phyloP scores from a whole-genome alignment of 1,140 invertebrate species.

The Ceratosolen fusciceps region DNA sequence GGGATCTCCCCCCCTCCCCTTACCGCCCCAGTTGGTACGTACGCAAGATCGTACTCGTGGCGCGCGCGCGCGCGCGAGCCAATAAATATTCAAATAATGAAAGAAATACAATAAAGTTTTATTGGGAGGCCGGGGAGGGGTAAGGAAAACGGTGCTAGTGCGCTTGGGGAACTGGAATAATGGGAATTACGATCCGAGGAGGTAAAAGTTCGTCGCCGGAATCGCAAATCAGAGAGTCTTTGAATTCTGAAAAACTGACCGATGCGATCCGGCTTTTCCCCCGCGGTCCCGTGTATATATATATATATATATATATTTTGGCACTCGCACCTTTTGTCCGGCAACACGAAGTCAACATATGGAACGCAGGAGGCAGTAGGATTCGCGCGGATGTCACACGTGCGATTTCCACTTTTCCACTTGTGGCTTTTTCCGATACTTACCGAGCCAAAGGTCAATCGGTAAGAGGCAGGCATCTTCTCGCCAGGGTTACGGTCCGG shows the following conservation, averaged over 20 bases:
- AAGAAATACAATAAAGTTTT: slow-evolving; percentile 20
- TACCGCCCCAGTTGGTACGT: no score
- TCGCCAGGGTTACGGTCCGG: no score
- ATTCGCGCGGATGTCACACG: background rate
- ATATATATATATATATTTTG: no score
- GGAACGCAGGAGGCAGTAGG: background rate
- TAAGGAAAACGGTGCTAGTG: background rate
- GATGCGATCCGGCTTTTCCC: background rate
- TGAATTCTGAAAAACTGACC: slow-evolving; percentile 3
- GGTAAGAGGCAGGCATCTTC: no score
- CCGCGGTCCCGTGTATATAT: background rate
- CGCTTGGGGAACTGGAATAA: background rate
- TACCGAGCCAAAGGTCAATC: background rate
- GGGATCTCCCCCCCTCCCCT: no score
- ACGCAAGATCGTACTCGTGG: no score
- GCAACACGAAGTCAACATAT: background rate
- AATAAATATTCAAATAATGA: background rate
- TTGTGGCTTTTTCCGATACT: background rate
- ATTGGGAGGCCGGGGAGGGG: background rate
- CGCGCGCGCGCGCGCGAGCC: no score
- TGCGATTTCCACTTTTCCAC: background rate
- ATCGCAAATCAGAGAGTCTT: slow-evolving; percentile 15
- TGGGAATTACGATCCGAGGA: background rate
- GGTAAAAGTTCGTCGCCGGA: background rate
- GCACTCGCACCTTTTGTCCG: background rate